Evolutionary conservation across 1,140 invertebrate species (phyloP).

Genomic region (Megalopta genalis): DNA sequence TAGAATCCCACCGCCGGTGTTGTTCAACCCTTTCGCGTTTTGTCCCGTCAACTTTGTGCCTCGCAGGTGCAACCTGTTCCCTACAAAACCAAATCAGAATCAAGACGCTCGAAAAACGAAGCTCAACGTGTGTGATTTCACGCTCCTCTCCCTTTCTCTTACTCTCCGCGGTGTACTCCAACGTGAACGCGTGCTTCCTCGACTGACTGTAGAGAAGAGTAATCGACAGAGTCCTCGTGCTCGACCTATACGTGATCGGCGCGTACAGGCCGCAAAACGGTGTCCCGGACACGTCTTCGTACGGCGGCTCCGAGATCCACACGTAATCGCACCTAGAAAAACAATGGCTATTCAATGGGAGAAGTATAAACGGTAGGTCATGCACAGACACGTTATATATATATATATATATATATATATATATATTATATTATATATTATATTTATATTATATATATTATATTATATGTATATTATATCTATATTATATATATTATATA

Average conservation of each 20-base stretch:
- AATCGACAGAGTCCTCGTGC: conserved; percentile 83
- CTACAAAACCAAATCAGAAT: conserved; percentile 70
- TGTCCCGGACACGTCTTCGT: conserved; percentile 83
- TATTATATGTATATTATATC: no score
- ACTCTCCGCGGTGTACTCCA: conserved; percentile 86
- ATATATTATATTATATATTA: no score
- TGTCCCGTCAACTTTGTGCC: conserved; percentile 74
- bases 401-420: no score
- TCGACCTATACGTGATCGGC: conserved; percentile 82
- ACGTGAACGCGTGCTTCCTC: conserved; percentile 84
- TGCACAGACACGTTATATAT: no score
- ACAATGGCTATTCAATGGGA: no score
- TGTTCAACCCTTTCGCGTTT: conserved; percentile 75
- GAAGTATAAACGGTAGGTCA: no score
- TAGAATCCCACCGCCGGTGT: conserved; percentile 77
- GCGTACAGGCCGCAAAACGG: conserved; percentile 83
- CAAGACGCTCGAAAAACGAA: no score
- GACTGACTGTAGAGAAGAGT: conserved; percentile 83
- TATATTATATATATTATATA: no score
- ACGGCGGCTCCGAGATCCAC: conserved; percentile 85
- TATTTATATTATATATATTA: no score
- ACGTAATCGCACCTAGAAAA: conserved; percentile 83
- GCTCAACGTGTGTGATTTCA: background rate
- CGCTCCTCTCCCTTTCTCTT: conserved; percentile 70
- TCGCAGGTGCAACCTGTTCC: conserved; percentile 83